Evolutionary conservation across 1,140 invertebrate genomes (phyloP), one percentile per base, ranked within the genome.

Genomic region (Bilobella aurantiaca): DNA sequence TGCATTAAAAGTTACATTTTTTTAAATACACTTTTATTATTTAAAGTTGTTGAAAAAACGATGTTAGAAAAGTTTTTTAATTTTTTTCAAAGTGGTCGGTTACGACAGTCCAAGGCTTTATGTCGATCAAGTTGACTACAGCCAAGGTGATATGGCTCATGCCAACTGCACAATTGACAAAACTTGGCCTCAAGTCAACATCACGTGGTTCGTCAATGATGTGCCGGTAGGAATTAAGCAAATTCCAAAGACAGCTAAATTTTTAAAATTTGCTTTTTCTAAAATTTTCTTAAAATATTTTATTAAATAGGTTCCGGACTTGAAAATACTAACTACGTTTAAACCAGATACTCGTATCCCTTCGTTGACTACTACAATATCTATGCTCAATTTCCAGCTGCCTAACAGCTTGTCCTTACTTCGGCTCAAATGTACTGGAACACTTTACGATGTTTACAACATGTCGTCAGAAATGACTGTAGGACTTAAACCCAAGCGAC

Each of bases 401-500:
- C 65, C 65, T 37, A 47, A 60, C 18, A 56, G 42, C 30, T 56
- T 46, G 42, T 31, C 29, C 12, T 21, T 30, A 25, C 46, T 67
- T 3, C 59, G 47, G 28, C 60, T 67, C 27, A 62, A 62, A 30
- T 67, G 65, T 30, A 62, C 59, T 49, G 65, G 65, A 25, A 34
- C n/a, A 57, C 49, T 67, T 1, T 67, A 34, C 60, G 53, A 63
- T 46, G 49, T 67, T 25, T 67, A 67, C 30, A 28, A 29, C 18
- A 61, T 56, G 59, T 62, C 59, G 3, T 67, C 65, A 77, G 59
- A 31, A 88, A 88, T 87, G 31, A 5, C 63, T 32, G 46, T 67
- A 61, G 64, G 66, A 28, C 59, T 62, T 14, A 37, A 46, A 23
- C 59, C 59, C 3, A 14, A 34, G 3, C 8, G 59, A 21, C n/a